Evolutionary conservation across 2,888 invertebrate genomes (phyloP), one percentile per base, ranked within the genome.

Genomic region (Psylliodes chrysocephalus): DNA sequence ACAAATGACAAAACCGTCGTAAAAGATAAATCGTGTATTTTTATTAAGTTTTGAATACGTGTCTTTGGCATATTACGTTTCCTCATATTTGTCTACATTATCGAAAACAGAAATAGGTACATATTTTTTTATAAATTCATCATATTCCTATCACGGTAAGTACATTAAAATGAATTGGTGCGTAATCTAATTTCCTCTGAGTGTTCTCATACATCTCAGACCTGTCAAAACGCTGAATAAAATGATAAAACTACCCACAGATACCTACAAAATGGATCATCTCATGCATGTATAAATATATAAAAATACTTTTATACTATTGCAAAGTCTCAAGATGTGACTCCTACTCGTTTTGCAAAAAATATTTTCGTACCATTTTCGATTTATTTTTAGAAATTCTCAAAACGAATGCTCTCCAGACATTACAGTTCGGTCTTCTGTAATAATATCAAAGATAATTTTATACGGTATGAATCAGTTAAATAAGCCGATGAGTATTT

Each of bases 271-370:
- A 14, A 8, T 38, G 12, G 38, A 12, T 12, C 14, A 55, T 8
- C 12, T 25, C 22, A 56, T 62, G 38, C 38, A 18, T 18, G 47
- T 47, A 57, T 38, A 47, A 35, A 57, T 44, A 57, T 57, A 57
- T 22, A 57, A 33, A 49, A 14, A 49, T 40, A 33, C 40, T 55
- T 44, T 30, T 30, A 49, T 59, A 56, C 30, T 51, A 60, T 55
- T 62, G 60, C 60, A 52, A 33, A 55, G 59, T 44, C 49, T 59
- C 44, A 25, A 54, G 54, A 60, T 56, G 22, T 30, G 44, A 63
- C 69, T 64, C 70, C 68, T 60, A 71, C 69, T 51, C 17, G 40
- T 60, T 66, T n/a, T 51, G 62, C 65, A 52, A 68, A 68, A 68
- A 67, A 66, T 71, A 69, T 68, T 68, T 67, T 60, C 60, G 65